Evolutionary conservation across 2,113 vertebrate genomes (phyloP), one percentile per base, ranked within the genome.

Genomic region (Phyllostomus hastatus): DNA sequence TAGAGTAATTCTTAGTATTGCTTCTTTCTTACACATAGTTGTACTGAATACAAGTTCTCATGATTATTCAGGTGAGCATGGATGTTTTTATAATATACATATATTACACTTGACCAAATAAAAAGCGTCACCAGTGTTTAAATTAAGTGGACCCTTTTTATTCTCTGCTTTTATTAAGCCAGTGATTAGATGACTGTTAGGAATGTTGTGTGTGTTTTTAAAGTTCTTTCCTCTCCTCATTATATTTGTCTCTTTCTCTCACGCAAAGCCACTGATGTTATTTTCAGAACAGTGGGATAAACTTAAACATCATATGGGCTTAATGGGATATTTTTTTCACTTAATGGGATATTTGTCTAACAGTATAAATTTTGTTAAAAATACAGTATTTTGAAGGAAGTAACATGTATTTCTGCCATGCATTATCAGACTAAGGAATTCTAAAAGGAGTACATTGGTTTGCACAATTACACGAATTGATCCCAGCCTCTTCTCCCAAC

Each of bases 91-190:
- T 67, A 81, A 79, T 73, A 73, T 20, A 79, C 7, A 89, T 12
- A 52, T 0, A 66, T 15, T 31, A 57, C 1, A 69, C 26, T 20
- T 86, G 35, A 81, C 41, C 75, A 91, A 69, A 82, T 67, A 89
- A 85, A 96, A 89, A 81, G 64, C 14, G 9, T 92, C 50, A 54
- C 17, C 19, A 92, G 20, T 50, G 12, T 88, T 96, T 88, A 92
- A 83, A 87, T 26, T 31, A 84, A 82, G 15, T 28, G 31, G 46
- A 14, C 1, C 67, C 14, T 10, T 54, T 92, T 82, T 72, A 83
- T 66, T 61, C 24, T 52, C 48, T 90, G 73, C 12, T 35, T 95
- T 87, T 38, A 86, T 75, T 28, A 48, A n/a, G 70, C 11, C 38
- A 59, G 12, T 70, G 38, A 67, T 35, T 66, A 48, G 43, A 96